Base-by-base conservation (phyloP, 2,113 vertebrate genomes). In the Trinectes maculatus region DNA sequence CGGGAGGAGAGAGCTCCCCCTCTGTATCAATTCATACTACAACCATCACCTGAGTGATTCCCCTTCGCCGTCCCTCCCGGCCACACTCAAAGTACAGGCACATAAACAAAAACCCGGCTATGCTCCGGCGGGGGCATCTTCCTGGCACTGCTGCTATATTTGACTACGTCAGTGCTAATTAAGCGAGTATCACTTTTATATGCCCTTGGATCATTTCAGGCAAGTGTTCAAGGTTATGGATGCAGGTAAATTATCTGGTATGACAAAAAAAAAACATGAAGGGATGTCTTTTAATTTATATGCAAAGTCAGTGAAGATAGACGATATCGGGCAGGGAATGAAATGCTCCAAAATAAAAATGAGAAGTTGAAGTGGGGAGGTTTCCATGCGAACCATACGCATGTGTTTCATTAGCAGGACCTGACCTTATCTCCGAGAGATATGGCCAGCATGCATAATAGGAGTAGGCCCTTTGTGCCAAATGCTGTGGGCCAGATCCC, bases 341-440 rank as follows among this genome's bases (percentile, higher is more conserved):
- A 71, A 78, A 65, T 39, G 21, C 29, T 48, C 59, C 21, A 25
- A 83, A 79, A 72, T 49, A 71, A 64, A 66, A 76, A 80, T 80
- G 51, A 72, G 47, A 66, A 67, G 36, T 51, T 43, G 58, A 78
- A n/a, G 52, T 51, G n/a, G 51, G 54, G 54, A 61, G 46, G 55
- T 47, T 64, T 55, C 55, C 12, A 9, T 77, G 75, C 47, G 70
- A 80, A 79, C 78, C 64, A 65, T 77, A 24, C 62, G 68, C 63
- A 54, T 77, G 71, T 25, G 48, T 89, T 90, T 89, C 80, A 88
- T 90, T 85, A 86, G 62, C 62, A 34, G 75, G 51, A 80, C 26
- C 68, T 74, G 80, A 85, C 82, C 85, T 85, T 86, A 88, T 89
- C 85, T 85, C 68, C 75, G 64, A 48, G 63, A 75, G 80, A 85